Evolutionary conservation across 2,113 vertebrate genomes (phyloP).

Genomic region (Lampris incognitus): DNA sequence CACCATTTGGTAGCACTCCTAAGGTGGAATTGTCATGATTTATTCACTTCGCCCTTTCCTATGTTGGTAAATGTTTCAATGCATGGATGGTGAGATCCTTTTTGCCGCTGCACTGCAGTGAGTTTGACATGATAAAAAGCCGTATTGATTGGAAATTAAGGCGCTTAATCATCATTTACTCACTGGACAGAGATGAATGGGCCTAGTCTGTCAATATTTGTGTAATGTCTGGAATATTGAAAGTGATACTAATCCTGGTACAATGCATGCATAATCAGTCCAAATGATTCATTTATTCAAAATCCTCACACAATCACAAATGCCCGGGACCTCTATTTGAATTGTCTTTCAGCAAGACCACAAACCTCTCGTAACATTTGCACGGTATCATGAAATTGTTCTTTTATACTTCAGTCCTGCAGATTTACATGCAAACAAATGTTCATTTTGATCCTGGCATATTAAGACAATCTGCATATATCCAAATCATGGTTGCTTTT

Average conservation of each 20-base stretch:
- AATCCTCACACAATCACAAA: too few relatives aligned
- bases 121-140: background rate
- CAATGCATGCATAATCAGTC: too few relatives aligned
- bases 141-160: background rate
- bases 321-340: too few relatives aligned
- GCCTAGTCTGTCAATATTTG: background rate
- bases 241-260: background rate
- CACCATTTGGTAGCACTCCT: background rate
- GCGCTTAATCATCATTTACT: background rate
- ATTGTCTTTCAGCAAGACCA: too few relatives aligned
- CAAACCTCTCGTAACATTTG: too few relatives aligned
- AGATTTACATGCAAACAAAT: too few relatives aligned
- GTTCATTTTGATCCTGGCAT: too few relatives aligned
- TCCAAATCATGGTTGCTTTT: too few relatives aligned
- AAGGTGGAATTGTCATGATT: slow-evolving; percentile 11
- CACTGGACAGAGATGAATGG: background rate
- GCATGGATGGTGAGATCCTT: slow-evolving; percentile 5
- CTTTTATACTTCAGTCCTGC: too few relatives aligned
- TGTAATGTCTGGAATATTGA: background rate
- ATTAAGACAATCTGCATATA: too few relatives aligned
- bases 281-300: too few relatives aligned
- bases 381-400: too few relatives aligned
- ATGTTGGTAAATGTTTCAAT: slow-evolving; percentile 28
- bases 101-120: background rate
- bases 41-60: background rate